Percentiles rank a stretch among this genome's conserved stretches.
These are phyloP conservation scores for Phaethornis superciliosus DNA, from an alignment of 2,113 vertebrate species.

Conservation along the genomic window DNA sequence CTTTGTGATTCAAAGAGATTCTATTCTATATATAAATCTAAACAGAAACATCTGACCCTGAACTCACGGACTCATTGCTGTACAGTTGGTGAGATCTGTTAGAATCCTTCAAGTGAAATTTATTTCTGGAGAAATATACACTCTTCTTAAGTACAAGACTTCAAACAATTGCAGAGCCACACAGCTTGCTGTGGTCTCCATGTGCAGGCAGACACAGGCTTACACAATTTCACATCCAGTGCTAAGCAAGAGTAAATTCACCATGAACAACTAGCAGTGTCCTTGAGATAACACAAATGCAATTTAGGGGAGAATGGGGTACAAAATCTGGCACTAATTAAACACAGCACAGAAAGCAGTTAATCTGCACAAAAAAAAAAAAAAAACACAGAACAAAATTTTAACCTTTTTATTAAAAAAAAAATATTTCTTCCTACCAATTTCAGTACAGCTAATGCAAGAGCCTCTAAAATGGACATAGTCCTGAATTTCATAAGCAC, in stretches of 20 bases:
- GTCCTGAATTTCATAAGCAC: neutral
- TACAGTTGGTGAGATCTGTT: neutral
- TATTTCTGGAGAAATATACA: neutral
- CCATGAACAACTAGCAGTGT: neutral
- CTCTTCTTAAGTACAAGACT: neutral
- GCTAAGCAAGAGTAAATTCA: rapidly evolving
- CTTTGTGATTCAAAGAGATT: neutral
- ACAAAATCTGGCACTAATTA: neutral
- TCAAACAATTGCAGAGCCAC: neutral
- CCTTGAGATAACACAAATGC: rapidly evolving
- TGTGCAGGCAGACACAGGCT: neutral
- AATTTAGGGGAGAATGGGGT: neutral
- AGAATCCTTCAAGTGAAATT: neutral
- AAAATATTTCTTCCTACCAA: neutral
- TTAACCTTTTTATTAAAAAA: neutral
- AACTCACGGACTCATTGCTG: neutral
- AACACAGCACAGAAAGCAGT: neutral
- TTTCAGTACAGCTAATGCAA: neutral
- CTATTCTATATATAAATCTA: neutral
- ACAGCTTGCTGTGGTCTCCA: neutral
- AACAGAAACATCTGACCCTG: neutral
- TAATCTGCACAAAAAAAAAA: neutral
- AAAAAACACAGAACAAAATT: neutral
- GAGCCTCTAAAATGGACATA: neutral
- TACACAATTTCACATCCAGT: rapidly evolving